Conservation (phyloP, 2,888 invertebrate species). For the Chrysina gloriosa region DNA sequence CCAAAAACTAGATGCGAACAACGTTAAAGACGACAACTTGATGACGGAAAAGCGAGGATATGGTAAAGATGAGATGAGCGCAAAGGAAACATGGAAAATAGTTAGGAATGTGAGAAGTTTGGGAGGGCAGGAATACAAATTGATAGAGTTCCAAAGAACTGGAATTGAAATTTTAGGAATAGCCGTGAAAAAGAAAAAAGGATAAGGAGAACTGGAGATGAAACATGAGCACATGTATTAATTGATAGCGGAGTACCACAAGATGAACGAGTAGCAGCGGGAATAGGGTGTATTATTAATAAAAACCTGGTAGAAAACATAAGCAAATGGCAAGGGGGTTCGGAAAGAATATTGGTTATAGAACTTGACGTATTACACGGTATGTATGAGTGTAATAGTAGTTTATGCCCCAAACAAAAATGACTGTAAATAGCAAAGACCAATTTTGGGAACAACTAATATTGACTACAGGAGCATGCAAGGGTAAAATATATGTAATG, state of each 20-base stretch:
- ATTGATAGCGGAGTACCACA: slow-evolving; percentile 18
- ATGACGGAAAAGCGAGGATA: too few relatives aligned
- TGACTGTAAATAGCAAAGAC: slow-evolving; percentile 3
- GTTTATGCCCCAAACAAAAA: slow-evolving; percentile 37
- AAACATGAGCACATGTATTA: slow-evolving; percentile 2
- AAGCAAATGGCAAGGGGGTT: slow-evolving; percentile 10
- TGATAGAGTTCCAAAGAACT: not conserved
- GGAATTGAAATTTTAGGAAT: not conserved
- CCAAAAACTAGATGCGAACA: too few relatives aligned
- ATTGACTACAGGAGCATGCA: not conserved
- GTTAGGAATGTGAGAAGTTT: not conserved
- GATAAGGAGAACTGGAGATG: not conserved
- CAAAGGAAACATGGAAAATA: not conserved
- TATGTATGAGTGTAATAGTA: slow-evolving; percentile 34
- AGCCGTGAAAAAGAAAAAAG: not conserved
- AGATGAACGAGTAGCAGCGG: slow-evolving; percentile 15
- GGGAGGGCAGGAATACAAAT: not conserved
- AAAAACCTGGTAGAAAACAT: slow-evolving; percentile 5
- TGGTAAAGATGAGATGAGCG: too few relatives aligned
- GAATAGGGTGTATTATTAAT: slow-evolving; percentile 15
- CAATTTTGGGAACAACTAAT: slow-evolving; percentile 28
- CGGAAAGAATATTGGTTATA: slow-evolving; percentile 33
- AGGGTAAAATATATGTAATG: slow-evolving; percentile 27
- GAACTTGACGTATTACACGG: not conserved
- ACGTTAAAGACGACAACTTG: too few relatives aligned